Conservation (phyloP, 2,888 invertebrate species). For the Parnassius apollo region DNA sequence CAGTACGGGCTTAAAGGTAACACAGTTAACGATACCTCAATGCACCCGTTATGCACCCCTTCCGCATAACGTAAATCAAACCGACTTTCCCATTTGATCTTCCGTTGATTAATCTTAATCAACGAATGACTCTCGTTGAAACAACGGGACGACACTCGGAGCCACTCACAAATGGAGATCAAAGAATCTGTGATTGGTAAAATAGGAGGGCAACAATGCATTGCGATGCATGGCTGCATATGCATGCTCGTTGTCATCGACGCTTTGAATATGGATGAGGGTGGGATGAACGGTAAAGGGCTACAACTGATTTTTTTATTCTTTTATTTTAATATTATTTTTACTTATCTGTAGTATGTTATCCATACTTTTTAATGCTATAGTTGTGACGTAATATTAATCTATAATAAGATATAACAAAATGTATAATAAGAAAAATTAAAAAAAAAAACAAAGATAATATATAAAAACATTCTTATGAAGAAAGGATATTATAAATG, state of each 20-base stretch:
- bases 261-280: conserved; percentile 27
- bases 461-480: too few species aligned
- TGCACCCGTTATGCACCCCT: conserved; percentile 3
- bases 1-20: background rate
- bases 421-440: too few species aligned
- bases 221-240: conserved; percentile 34
- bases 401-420: too few species aligned
- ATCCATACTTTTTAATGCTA: too few species aligned
- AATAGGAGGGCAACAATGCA: conserved; percentile 18
- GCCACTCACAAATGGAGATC: conserved; percentile 27
- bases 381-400: too few species aligned
- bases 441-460: too few species aligned
- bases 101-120: conserved; percentile 25
- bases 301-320: conserved; percentile 3
- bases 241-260: conserved; percentile 30
- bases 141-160: conserved; percentile 12
- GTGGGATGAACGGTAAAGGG: conserved; percentile 4
- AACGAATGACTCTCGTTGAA: conserved; percentile 10
- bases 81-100: conserved; percentile 18
- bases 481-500: too few species aligned
- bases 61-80: conserved; percentile 1
- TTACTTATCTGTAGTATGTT: too few species aligned
- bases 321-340: too few species aligned
- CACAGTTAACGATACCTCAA: background rate
- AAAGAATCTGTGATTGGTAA: conserved; percentile 23